A percentile compares a stretch with the other conserved stretches of the same genome.
Evolutionary conservation across 2,113 vertebrate genomes (phyloP).

Genomic region (Nicator chloris): DNA sequence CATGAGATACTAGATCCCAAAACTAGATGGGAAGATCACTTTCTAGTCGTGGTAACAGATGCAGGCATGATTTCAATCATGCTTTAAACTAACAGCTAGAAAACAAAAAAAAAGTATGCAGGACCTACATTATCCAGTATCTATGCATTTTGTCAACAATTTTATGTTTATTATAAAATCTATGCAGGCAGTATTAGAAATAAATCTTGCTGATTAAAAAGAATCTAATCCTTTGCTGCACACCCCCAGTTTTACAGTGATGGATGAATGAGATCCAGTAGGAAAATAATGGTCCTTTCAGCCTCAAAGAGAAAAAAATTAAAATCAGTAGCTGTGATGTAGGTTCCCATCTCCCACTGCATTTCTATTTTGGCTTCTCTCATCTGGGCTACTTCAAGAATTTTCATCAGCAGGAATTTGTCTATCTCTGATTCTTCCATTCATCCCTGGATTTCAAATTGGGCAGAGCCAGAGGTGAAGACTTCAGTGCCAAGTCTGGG

Average conservation of each 20-base stretch:
- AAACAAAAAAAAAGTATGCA: not conserved
- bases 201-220: not conserved
- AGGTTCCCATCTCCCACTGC: not conserved
- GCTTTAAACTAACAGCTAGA: not conserved
- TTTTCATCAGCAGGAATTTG: not conserved
- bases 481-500: not conserved
- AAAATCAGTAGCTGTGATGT: not conserved
- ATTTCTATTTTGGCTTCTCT: slow-evolving; percentile 5
- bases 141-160: not conserved
- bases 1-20: not conserved
- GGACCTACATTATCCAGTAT: not conserved
- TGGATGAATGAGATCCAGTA: not conserved
- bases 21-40: not conserved
- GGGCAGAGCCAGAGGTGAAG: not conserved
- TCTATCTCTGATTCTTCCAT: not conserved
- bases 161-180: not conserved
- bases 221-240: not conserved
- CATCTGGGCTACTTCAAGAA: not conserved
- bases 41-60: not conserved
- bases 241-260: not conserved
- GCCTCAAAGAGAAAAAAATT: not conserved
- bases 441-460: not conserved
- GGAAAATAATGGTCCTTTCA: not conserved
- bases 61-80: not conserved
- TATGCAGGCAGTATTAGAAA: not conserved